Conservation (phyloP, 1,140 invertebrate genomes). For the Hesperophylax magnus region DNA sequence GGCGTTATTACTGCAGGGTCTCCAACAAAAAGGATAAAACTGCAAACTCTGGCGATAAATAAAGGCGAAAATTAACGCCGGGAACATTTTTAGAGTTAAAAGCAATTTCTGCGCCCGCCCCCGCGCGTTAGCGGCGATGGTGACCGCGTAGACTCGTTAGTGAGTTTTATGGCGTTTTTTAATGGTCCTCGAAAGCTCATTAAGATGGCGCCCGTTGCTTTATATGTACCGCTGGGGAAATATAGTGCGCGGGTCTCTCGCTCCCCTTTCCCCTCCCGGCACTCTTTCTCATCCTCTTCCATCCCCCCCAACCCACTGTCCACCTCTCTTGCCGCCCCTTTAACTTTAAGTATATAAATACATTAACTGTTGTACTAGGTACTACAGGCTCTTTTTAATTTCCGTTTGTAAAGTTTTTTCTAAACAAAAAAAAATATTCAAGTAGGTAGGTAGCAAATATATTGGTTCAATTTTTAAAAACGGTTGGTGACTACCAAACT, state of each 20-base stretch:
- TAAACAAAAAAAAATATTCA: too few species aligned
- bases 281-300: neutral
- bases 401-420: too few species aligned
- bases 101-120: slow-evolving; percentile 29
- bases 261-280: neutral
- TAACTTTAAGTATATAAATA: slow-evolving; percentile 17
- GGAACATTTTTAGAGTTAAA: slow-evolving; percentile 42
- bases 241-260: slow-evolving; percentile 40
- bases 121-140: slow-evolving; percentile 32
- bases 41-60: slow-evolving; percentile 33
- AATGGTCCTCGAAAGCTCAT: slow-evolving; percentile 57
- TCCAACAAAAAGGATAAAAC: slow-evolving; percentile 30
- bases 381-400: neutral
- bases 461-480: too few species aligned
- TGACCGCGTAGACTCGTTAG: slow-evolving; percentile 55
- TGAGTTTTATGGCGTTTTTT: slow-evolving; percentile 58
- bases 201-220: slow-evolving; percentile 54
- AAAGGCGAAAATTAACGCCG: slow-evolving; percentile 33
- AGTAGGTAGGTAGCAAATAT: too few species aligned
- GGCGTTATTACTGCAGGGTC: neutral
- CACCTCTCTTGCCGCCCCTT: too few species aligned
- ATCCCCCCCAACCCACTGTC: neutral
- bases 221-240: slow-evolving; percentile 58
- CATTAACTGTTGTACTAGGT: neutral
- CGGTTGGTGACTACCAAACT: too few species aligned